These are phyloP conservation scores for Eretmocerus hayati DNA, from an alignment of 2,888 invertebrate genomes.

Conservation along the genomic window DNA sequence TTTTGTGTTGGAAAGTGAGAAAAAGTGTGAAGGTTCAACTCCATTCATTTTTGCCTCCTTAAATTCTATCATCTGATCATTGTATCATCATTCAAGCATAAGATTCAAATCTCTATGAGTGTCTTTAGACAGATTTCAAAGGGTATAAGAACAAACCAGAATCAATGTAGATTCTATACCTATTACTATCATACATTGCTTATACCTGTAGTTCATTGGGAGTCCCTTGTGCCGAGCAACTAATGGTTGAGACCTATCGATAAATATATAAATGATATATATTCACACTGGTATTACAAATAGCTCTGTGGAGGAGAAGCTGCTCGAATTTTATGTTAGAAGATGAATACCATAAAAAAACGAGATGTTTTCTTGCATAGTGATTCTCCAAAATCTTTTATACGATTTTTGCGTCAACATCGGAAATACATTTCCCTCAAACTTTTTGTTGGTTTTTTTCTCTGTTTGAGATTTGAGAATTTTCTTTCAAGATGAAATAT, in stretches of 20 bases:
- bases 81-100: slow-evolving; percentile 16
- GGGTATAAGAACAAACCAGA: too few species aligned
- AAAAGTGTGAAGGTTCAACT: slow-evolving; percentile 16
- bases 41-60: slow-evolving; percentile 16
- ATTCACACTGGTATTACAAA: slow-evolving; percentile 18
- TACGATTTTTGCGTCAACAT: too few species aligned
- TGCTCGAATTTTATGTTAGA: too few species aligned
- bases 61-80: slow-evolving; percentile 18
- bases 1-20: slow-evolving; percentile 26
- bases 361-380: too few species aligned
- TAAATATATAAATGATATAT: slow-evolving; percentile 17
- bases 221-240: slow-evolving; percentile 28
- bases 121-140: slow-evolving; percentile 14
- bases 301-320: too few species aligned
- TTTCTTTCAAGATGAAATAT: too few species aligned
- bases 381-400: too few species aligned
- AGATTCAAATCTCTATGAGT: slow-evolving; percentile 14
- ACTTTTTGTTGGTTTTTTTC: too few species aligned
- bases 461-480: too few species aligned
- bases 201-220: slow-evolving; percentile 12
- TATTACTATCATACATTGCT: slow-evolving; percentile 8
- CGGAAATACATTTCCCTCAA: too few species aligned
- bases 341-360: too few species aligned
- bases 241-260: slow-evolving; percentile 20
- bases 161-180: too few species aligned